These are phyloP conservation scores for Melanotaenia boesemani DNA, from an alignment of 2,797 vertebrate genomes.

Conservation along the genomic window DNA sequence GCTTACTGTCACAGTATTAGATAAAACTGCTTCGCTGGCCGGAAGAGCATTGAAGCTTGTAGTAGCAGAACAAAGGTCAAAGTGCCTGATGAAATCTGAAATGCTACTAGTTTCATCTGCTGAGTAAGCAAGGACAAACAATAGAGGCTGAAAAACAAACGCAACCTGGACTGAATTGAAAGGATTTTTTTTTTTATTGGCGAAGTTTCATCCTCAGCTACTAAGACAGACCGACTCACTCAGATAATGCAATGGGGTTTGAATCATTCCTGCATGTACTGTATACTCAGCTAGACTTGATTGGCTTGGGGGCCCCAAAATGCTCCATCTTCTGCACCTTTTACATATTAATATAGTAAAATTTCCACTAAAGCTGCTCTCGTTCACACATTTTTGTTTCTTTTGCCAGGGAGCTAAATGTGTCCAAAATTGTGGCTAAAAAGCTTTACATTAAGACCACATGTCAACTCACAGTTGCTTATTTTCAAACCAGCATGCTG, in stretches of 20 bases:
- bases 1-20: constrained; percentile 23
- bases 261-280: no score
- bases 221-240: no score
- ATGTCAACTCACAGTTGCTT: background rate
- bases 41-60: constrained; percentile 32
- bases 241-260: no score
- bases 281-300: no score
- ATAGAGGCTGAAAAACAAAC: constrained; percentile 32
- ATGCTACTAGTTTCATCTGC: constrained; percentile 36
- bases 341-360: background rate
- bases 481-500: background rate
- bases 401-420: background rate
- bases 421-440: background rate
- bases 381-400: background rate
- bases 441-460: background rate
- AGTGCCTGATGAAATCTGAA: constrained; percentile 45
- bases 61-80: constrained; percentile 29
- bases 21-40: constrained; percentile 41
- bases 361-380: background rate
- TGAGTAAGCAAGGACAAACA: constrained; percentile 29
- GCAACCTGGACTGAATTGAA: background rate
- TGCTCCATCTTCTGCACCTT: background rate
- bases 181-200: constrained; percentile 34
- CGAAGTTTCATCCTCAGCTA: constrained; percentile 19
- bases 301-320: no score